Evolutionary conservation across 2,113 vertebrate genomes (phyloP), one percentile per base, ranked within the genome.

Genomic region (Gila orcuttii): DNA sequence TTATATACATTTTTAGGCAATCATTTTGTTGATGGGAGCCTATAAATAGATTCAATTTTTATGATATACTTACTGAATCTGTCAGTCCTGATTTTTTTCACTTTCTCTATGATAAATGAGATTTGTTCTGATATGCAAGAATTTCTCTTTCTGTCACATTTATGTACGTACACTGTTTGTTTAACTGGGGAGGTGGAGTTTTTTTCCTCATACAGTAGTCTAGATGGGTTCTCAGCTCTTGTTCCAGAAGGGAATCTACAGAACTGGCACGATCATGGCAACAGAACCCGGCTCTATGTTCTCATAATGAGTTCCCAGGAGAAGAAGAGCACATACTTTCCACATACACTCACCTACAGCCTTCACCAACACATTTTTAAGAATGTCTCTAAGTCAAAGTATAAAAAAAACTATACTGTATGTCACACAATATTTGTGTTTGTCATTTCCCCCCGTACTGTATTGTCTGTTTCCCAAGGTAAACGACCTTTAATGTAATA

Each of bases 251-350:
- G 83, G 90, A 82, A 87, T 90, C 89, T 91, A 82, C 78, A 47
- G 87, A 86, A 93, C 87, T 87, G 88, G 76, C 89, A 80, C 33
- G 69, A 45, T 86, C 19, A 21, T 59, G 73, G 79, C 82, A 85
- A 80, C 68, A 89, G 77, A 91, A 92, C 90, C 89, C 23, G 80
- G 86, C 89, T 86, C 82, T 88, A 83, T 85, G 79, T 89, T 69
- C 85, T 89, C 87, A 90, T 91, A 93, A 93, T 89, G 79, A 90
- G 87, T 88, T 90, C 91, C 87, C 86, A 82, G 80, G 92, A 90
- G 90, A 90, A 64, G 11, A 3, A 84, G 59, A 86, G 12, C 42
- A 28, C 19, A 82, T 47, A 57, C 69, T 83, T 5, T 39, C 64
- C 89, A 86, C 84, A 79, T 84, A 92, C 89, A 90, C 88, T 74